Base-by-base conservation (phyloP, 1,140 invertebrate genomes). In the Brachionus sp. region DNA sequence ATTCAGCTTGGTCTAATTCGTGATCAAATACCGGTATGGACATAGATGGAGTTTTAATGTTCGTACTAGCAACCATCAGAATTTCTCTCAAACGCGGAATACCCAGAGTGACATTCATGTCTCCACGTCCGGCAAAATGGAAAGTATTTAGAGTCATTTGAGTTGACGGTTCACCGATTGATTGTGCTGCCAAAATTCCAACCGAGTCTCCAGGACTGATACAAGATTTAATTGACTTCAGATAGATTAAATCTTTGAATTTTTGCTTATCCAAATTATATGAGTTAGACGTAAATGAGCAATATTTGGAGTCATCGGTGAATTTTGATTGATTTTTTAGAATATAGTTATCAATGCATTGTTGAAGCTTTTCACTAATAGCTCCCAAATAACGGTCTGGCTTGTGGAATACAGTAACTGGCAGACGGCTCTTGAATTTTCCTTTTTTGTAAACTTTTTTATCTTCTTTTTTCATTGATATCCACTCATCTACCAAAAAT, bases 101-200 rank as follows among this genome's bases (percentile, higher is more conserved):
- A 86, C 90, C 97, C 0, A 99, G 90, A 0, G 98, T 99, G 0
- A 99, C 96, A 89, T 99, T 99, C 96, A 99, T 98, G 89, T 99
- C 98, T 91, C 97, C 96, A 90, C 96, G 92, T 88, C 98, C 98
- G 85, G 98, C 97, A 90, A 98, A 98, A 88, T 99, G 98, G 89
- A 99, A 99, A 42, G 98, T 99, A 86, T 99, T 99, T 84, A 99
- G 88, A 85, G 98, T 99, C 97, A 99, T 99, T 90, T 99, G 97
- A 82, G 98, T 99, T 3, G 96, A 98, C 0, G 97, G 97, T 90
- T 99, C 98, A 83, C 97, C 97, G 85, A 99, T 94, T 7, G 95
- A 98, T 90, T 93, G 93, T 23, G 97, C 97, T 19, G 97, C 97
- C 77, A 98, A 88, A 25, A 98, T 88, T 29, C 98, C 98, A 13